Conservation (phyloP, 37 sponge, comb jelly and placozoan species). For the Bolinopsis microptera region DNA sequence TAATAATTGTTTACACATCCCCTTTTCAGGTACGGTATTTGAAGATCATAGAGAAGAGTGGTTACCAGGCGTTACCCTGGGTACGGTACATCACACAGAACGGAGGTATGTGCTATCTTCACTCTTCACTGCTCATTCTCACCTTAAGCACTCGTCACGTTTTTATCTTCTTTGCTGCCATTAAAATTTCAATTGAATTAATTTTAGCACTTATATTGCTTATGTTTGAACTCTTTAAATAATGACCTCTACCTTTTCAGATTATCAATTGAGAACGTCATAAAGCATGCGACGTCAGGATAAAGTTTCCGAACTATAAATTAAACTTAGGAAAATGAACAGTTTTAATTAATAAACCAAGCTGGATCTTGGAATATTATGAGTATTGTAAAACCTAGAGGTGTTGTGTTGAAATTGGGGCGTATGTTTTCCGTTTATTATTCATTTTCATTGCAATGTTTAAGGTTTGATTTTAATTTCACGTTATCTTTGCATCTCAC, state of each 20-base stretch:
- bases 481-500: background rate
- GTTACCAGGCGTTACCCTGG: conserved; percentile 98
- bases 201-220: too few species aligned
- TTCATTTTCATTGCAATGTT: background rate
- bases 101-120: conserved; percentile 72
- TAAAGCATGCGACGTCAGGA: background rate
- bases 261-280: conserved; percentile 45
- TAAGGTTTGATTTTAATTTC: background rate
- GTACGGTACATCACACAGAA: conserved; percentile 97
- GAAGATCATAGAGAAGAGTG: conserved; percentile 99
- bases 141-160: too few species aligned
- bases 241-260: too few species aligned
- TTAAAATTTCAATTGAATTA: too few species aligned
- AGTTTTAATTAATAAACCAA: conserved; percentile 13
- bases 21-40: conserved; percentile 84
- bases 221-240: too few species aligned
- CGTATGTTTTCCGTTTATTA: too few species aligned
- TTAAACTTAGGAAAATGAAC: background rate
- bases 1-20: background rate
- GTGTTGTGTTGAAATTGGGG: background rate
- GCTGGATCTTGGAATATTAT: conserved; percentile 46
- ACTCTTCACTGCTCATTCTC: too few species aligned
- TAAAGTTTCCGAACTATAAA: background rate
- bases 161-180: too few species aligned
- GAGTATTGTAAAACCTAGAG: background rate